These are phyloP conservation scores for Aricia artaxerxes DNA, from an alignment of 2,888 invertebrate genomes.

Conservation along the genomic window DNA sequence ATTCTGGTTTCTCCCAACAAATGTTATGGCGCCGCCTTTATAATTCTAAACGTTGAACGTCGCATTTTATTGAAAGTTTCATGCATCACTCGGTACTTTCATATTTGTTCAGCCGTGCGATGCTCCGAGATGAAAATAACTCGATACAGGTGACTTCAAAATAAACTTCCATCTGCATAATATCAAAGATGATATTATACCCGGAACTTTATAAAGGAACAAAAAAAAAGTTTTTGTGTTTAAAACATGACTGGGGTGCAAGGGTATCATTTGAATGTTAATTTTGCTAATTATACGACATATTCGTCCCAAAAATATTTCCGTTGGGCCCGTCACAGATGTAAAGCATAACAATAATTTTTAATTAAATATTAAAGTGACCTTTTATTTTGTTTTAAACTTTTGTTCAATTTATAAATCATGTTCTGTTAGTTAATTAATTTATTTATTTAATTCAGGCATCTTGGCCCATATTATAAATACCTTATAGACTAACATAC, in stretches of 20 bases:
- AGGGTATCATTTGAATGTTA: neutral
- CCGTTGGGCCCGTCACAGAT: neutral
- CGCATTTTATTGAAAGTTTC: constrained; percentile 11
- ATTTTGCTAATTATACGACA: neutral
- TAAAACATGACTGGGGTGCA: neutral
- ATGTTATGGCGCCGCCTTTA: neutral
- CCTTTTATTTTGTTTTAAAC: too few species aligned
- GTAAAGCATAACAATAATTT: neutral
- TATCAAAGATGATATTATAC: neutral
- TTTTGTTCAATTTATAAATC: too few species aligned
- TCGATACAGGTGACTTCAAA: constrained; percentile 6
- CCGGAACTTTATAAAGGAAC: neutral
- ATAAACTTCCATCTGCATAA: neutral
- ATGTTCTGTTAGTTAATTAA: too few species aligned
- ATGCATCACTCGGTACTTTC: constrained; percentile 6
- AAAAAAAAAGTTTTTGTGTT: neutral
- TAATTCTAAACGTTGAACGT: neutral
- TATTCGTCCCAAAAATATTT: neutral
- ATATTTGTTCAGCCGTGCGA: constrained; percentile 7
- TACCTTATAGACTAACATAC: too few species aligned
- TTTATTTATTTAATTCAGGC: too few species aligned
- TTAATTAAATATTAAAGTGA: neutral
- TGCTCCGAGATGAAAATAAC: constrained; percentile 6
- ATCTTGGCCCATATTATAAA: too few species aligned
- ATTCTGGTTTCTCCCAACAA: too few species aligned